These are phyloP conservation scores for Muscicapa striata DNA, from an alignment of 2,797 vertebrate genomes.

Conservation along the genomic window DNA sequence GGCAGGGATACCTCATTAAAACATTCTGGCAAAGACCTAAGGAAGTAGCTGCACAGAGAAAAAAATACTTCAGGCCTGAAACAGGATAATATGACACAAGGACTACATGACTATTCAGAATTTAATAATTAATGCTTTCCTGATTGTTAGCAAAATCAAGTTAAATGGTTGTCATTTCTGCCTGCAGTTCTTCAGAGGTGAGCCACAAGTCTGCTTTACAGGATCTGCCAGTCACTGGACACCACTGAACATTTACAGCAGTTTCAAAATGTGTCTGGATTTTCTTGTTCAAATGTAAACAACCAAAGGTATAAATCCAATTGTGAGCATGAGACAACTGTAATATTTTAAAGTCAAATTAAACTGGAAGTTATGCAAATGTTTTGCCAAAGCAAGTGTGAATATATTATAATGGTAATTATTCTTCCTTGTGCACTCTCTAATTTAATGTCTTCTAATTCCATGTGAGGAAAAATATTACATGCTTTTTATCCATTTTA, in stretches of 20 bases:
- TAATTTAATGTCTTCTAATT: background rate
- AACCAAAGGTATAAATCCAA: background rate
- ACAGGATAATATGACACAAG: background rate
- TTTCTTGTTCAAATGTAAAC: background rate
- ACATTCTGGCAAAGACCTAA: background rate
- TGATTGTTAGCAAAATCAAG: background rate
- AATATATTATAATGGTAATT: background rate
- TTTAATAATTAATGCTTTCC: background rate
- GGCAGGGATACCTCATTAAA: background rate
- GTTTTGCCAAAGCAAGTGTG: background rate
- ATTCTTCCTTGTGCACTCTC: background rate
- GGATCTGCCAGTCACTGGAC: background rate
- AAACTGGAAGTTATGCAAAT: background rate
- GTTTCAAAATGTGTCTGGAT: background rate
- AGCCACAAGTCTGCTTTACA: background rate
- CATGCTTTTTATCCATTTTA: background rate
- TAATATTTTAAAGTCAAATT: background rate
- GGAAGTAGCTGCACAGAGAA: background rate
- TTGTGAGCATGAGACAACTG: background rate
- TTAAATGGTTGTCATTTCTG: background rate
- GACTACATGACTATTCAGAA: background rate
- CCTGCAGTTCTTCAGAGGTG: background rate
- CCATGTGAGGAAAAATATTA: background rate
- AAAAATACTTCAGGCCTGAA: background rate
- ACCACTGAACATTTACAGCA: background rate